Evolutionary conservation across 1,140 invertebrate genomes (phyloP).

Genomic region (Luehdorfia chinensis): DNA sequence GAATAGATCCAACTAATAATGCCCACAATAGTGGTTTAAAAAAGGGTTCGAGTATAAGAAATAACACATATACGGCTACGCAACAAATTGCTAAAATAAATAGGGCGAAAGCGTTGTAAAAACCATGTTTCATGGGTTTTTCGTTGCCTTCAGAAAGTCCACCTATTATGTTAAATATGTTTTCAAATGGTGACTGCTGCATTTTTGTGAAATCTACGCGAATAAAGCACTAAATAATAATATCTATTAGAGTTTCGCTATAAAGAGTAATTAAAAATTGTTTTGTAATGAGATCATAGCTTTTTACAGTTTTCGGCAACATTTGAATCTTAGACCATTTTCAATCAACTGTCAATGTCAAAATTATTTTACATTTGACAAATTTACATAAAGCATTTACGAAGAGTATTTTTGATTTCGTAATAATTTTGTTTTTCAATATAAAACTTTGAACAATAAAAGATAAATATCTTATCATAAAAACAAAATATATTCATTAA

Average conservation of each 20-base stretch:
- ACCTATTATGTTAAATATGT: constrained; percentile 70
- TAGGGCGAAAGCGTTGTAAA: constrained; percentile 90
- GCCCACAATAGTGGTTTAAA: constrained; percentile 96
- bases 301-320: constrained; percentile 11
- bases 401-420: too few relatives aligned
- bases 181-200: constrained; percentile 71
- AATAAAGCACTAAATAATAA: constrained; percentile 14
- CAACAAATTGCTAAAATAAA: constrained; percentile 82
- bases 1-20: constrained; percentile 91
- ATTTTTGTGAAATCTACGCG: constrained; percentile 29
- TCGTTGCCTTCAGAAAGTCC: constrained; percentile 78
- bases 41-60: constrained; percentile 90
- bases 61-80: constrained; percentile 86
- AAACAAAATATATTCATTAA: too few relatives aligned
- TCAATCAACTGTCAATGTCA: constrained; percentile 8
- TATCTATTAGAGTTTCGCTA: constrained; percentile 9
- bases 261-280: constrained; percentile 8
- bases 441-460: too few relatives aligned
- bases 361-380: too few relatives aligned
- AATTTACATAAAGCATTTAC: too few relatives aligned
- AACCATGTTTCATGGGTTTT: constrained; percentile 91
- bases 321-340: too few relatives aligned
- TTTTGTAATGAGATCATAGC: constrained; percentile 15
- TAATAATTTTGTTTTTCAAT: too few relatives aligned
- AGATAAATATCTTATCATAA: too few relatives aligned